Base-by-base conservation (phyloP, 2,113 vertebrate genomes). In the Himantopus leucocephalus region DNA sequence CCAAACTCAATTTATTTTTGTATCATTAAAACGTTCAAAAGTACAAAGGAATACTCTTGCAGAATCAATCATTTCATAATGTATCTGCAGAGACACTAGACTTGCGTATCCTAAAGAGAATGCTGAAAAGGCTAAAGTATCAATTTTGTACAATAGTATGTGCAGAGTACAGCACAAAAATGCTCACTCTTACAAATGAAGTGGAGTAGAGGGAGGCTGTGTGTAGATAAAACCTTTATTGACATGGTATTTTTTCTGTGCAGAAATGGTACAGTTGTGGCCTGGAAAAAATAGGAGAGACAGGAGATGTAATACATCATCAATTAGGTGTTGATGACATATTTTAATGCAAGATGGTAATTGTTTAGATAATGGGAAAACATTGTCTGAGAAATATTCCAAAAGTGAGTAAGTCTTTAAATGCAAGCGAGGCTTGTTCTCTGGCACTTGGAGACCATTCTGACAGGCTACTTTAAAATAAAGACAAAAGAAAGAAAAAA, bases 51-150 rank as follows among this genome's bases (percentile, higher is more conserved):
- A 88, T 81, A n/a, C 41, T 96, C 83, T 63, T 82, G 53, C 60
- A 87, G 90, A 93, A 93, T 93, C 94, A 87, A 76, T 95, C 79
- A 93, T 72, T 94, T 95, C n/a, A 37, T 94, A 96, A 94, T 73
- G 68, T 62, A 84, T 94, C 82, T 95, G 90, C 79, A 85, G 88
- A 94, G 85, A 70, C 52, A 17, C 72, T 37, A 37, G 76, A n/a
- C 68, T 72, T 58, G 20, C 2, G 17, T 87, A 4, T 68, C 60
- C 48, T 84, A 81, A 94, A 92, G 58, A 89, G 83, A 89, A 72
- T 76, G 48, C 53, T 92, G 77, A 89, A 97, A 95, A 91, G 66
- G 73, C 64, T 85, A 27, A 85, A 92, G 68, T 83, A 86, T 86
- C 79, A 78, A 47, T 91, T 97, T 85, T 50, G 45, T 88, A 47